These are phyloP conservation scores for Pollimyrus isidori DNA, from an alignment of 2,113 vertebrate species.

Conservation along the genomic window DNA sequence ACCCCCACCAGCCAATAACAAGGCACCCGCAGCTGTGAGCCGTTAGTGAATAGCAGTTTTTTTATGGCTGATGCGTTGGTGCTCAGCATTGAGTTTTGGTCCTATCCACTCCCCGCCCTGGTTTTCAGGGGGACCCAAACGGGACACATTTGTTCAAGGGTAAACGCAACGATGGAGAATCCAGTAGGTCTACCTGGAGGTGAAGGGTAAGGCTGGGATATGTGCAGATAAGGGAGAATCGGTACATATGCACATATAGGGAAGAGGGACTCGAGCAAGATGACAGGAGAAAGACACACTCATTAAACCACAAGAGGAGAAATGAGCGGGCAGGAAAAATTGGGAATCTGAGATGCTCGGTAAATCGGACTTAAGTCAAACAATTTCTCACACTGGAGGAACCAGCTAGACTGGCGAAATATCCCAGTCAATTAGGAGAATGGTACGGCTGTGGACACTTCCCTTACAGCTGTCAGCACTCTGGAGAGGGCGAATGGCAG, in stretches of 20 bases:
- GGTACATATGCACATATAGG: background rate
- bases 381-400: background rate
- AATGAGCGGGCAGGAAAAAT: background rate
- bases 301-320: background rate
- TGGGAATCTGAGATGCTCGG: background rate
- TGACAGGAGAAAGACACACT: background rate
- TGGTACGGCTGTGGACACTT: no score
- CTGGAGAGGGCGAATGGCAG: background rate
- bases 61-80: background rate
- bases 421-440: background rate
- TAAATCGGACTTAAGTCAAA: background rate
- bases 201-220: background rate
- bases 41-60: background rate
- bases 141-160: no score
- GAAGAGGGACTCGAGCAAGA: background rate
- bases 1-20: background rate
- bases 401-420: background rate
- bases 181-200: background rate
- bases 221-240: background rate
- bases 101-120: background rate
- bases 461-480: background rate
- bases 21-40: background rate
- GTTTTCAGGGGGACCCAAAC: background rate
- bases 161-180: background rate
- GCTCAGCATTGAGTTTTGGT: background rate